Base-by-base conservation (phyloP, 2,888 invertebrate genomes). In the Hypena proboscidalis region DNA sequence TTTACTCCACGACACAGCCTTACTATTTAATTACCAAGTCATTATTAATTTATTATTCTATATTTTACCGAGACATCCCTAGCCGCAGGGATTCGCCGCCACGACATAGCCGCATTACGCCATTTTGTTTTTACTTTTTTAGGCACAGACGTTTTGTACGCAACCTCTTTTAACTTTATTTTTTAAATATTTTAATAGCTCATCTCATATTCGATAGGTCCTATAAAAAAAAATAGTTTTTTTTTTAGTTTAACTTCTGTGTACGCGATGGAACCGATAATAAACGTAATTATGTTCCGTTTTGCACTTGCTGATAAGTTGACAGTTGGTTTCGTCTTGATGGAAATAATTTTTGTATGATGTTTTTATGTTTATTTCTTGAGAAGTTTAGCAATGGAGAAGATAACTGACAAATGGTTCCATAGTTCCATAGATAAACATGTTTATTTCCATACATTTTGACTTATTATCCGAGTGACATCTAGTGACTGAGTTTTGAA, bases 171-270 rank as follows among this genome's bases (percentile, higher is more conserved):
- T 51, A 48, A 54, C 42, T 52, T 48, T 48, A 38, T 50, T 54
- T 60, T 60, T 55, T 49, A 39, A 56, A 51, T 52, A 48, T 55
- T 62, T 67, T 62, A 67, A 65, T 62, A 58, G 51, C 50, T 19
- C 45, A 58, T 63, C 48, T 41, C 49, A 55, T 60, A 59, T 59
- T 49, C 39, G 45, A 40, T 46, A 51, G 42, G 54, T 42, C n/a
- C n/a, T n/a, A 53, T 60, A 40, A 46, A 60, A 52, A 29, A 56
- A 49, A 52, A 42, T 37, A 49, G 20, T 21, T 21, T 20, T 39
- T 38, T 25, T 40, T 41, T 49, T 37, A 37, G 15, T 3, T 26
- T 10, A 15, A 35, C 40, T 35, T 7, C 19, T 20, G 14, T 39
- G 36, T 39, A 27, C 26, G 37, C 36, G 30, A 35, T 26, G 31